phyloP scores from a whole-genome alignment of 2,113 vertebrate species.

The Podocnemis expansa region DNA sequence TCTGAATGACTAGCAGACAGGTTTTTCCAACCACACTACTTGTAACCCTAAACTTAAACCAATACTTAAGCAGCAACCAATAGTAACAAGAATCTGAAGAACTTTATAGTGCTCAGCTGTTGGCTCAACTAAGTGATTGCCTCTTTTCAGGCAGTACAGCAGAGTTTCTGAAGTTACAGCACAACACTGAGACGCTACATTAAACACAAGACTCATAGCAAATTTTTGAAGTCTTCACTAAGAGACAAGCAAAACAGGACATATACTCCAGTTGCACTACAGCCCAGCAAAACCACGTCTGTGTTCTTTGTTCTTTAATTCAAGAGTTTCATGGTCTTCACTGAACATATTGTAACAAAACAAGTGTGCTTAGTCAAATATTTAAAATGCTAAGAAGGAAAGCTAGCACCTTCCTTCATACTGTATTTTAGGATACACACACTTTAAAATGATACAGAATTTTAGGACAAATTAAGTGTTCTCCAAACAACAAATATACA shows the following conservation, averaged over 20 bases:
- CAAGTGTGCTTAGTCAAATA: neutral
- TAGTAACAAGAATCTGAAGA: neutral
- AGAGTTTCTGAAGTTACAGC: neutral
- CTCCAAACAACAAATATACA: neutral
- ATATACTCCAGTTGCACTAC: neutral
- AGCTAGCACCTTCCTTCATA: neutral
- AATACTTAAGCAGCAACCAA: neutral
- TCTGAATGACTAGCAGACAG: neutral
- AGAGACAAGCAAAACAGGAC: neutral
- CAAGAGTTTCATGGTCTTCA: neutral
- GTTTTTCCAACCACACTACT: neutral
- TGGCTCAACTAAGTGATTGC: neutral
- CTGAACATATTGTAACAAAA: neutral
- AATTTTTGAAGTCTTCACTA: neutral
- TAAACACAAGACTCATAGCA: neutral
- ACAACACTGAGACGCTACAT: neutral
- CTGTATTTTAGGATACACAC: neutral
- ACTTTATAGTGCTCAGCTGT: neutral
- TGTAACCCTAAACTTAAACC: neutral
- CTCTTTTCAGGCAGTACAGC: neutral
- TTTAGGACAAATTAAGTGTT: neutral
- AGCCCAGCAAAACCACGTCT: neutral
- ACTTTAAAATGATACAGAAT: neutral
- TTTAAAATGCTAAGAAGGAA: neutral
- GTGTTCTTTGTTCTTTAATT: neutral